A percentile compares a stretch with the other conserved stretches of the same genome.
Conservation (phyloP, 2,888 invertebrate genomes). For the Pterostichus niger region DNA sequence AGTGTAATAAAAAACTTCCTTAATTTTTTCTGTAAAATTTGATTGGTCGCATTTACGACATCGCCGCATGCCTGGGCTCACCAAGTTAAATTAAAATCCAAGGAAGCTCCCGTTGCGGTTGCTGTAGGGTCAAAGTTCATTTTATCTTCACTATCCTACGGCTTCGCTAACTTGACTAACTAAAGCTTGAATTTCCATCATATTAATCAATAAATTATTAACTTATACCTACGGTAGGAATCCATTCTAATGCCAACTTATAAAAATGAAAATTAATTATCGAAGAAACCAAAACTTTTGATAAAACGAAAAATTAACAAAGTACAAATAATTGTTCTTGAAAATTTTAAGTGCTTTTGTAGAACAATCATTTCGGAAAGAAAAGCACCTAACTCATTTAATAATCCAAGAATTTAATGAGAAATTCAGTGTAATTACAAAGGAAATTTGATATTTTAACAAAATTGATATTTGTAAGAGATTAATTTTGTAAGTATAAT, state of each 20-base stretch:
- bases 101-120: conserved; percentile 13
- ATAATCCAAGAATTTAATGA: conserved; percentile 49
- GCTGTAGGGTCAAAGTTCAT: conserved; percentile 48
- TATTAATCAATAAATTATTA: conserved; percentile 30
- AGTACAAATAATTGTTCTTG: conserved; percentile 42
- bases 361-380: conserved; percentile 42
- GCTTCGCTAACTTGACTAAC: conserved; percentile 46
- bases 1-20: conserved; percentile 55
- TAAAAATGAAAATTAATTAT: conserved; percentile 35
- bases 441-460: conserved; percentile 59
- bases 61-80: conserved; percentile 9
- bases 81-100: conserved; percentile 58
- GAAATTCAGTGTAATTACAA: conserved; percentile 46
- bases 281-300: conserved; percentile 15
- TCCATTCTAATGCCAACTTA: conserved; percentile 24
- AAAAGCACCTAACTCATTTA: conserved; percentile 20
- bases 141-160: conserved; percentile 48
- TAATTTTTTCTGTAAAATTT: conserved; percentile 51
- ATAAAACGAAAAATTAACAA: conserved; percentile 22
- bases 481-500: conserved; percentile 58
- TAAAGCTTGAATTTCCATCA: conserved; percentile 35
- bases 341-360: conserved; percentile 29
- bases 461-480: conserved; percentile 54
- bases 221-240: conserved; percentile 2
- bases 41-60: conserved; percentile 36